Evolutionary conservation across 2,113 vertebrate genomes (phyloP).

Genomic region (Scomber scombrus): DNA sequence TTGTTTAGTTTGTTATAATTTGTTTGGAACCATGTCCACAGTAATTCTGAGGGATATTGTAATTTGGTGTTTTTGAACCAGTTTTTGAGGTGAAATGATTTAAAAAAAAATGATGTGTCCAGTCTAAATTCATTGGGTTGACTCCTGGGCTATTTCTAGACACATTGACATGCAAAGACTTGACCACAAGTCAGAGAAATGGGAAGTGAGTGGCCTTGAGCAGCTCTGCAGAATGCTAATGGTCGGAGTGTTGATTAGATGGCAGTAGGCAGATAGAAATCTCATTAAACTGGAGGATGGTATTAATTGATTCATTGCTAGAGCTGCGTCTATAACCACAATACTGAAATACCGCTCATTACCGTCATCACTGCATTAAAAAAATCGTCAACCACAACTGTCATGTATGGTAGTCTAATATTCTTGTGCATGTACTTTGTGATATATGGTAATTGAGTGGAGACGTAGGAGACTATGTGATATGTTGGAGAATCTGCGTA

Average conservation of each 20-base stretch:
- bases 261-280: slow-evolving; percentile 36
- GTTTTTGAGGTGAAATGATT: slow-evolving; percentile 2
- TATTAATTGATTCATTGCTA: slow-evolving; percentile 46
- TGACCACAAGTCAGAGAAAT: slow-evolving; percentile 47
- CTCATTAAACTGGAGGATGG: slow-evolving; percentile 16
- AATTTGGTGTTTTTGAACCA: neutral
- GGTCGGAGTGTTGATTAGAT: slow-evolving; percentile 63
- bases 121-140: slow-evolving; percentile 33
- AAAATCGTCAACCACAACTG: too few relatives aligned
- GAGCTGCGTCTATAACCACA: too few relatives aligned
- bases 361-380: too few relatives aligned
- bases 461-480: too few relatives aligned
- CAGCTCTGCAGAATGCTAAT: slow-evolving; percentile 52
- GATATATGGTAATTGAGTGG: too few relatives aligned
- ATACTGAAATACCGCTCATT: too few relatives aligned
- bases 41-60: neutral
- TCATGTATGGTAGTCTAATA: too few relatives aligned
- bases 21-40: neutral
- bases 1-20: neutral
- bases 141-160: slow-evolving; percentile 32
- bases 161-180: slow-evolving; percentile 55
- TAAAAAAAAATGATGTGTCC: neutral
- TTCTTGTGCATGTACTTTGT: too few relatives aligned
- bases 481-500: too few relatives aligned
- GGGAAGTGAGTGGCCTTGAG: slow-evolving; percentile 39